A percentile compares a stretch with the other conserved stretches of the same genome.
Conservation (phyloP, 2,888 invertebrate genomes). For the Hanleya hanleyi region DNA sequence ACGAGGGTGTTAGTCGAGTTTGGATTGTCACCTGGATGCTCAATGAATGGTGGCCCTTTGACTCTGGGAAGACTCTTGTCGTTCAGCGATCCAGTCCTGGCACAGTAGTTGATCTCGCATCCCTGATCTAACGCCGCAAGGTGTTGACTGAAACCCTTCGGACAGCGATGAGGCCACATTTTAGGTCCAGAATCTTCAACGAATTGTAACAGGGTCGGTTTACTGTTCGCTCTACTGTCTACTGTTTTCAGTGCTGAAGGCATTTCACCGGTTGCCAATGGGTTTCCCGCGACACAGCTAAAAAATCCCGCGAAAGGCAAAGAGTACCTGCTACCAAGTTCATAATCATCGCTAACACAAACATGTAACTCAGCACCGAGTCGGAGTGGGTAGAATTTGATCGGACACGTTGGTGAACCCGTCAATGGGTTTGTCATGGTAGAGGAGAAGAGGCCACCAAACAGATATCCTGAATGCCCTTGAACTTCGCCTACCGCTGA, state of each 20-base stretch:
- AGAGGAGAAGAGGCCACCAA: slow-evolving; percentile 57
- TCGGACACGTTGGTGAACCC: slow-evolving; percentile 45
- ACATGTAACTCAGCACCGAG: slow-evolving; percentile 44
- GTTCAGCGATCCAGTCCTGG: slow-evolving; percentile 48
- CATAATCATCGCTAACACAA: slow-evolving; percentile 62
- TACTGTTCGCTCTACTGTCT: not conserved
- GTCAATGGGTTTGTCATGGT: slow-evolving; percentile 48
- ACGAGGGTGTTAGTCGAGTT: not conserved
- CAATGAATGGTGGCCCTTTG: slow-evolving; percentile 58
- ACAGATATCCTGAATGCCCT: slow-evolving; percentile 50
- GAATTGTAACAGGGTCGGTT: slow-evolving; percentile 19
- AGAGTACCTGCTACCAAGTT: slow-evolving; percentile 45
- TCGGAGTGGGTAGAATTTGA: slow-evolving; percentile 45
- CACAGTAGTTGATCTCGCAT: slow-evolving; percentile 59
- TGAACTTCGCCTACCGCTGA: slow-evolving; percentile 40
- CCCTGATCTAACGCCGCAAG: slow-evolving; percentile 50
- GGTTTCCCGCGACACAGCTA: slow-evolving; percentile 56
- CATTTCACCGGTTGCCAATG: slow-evolving; percentile 32
- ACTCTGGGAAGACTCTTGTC: slow-evolving; percentile 45
- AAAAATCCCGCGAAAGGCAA: slow-evolving; percentile 62
- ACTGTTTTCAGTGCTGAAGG: not conserved
- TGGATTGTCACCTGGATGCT: slow-evolving; percentile 25
- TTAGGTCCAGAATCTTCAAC: slow-evolving; percentile 29
- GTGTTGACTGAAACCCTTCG: slow-evolving; percentile 58
- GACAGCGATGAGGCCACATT: slow-evolving; percentile 53